Evolutionary conservation across 2,888 invertebrate genomes (phyloP).

Genomic region (Unio pictorum): DNA sequence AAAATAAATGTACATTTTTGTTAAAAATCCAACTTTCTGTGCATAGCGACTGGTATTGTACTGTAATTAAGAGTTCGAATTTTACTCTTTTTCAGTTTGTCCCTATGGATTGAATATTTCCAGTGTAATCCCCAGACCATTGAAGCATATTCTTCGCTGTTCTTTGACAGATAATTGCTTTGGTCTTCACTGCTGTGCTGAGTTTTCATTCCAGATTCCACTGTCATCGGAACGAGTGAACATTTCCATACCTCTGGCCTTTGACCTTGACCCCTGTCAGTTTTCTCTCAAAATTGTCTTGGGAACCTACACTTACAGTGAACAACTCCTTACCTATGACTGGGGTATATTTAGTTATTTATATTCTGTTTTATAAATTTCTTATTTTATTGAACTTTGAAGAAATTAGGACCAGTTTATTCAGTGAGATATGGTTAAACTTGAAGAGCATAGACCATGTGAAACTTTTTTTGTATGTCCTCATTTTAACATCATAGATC

Average conservation of each 20-base stretch:
- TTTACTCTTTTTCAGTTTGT: constrained; percentile 12
- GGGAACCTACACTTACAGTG: constrained; percentile 7
- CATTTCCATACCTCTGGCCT: constrained; percentile 16
- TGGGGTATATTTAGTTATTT: constrained; percentile 23
- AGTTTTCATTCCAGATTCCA: constrained; percentile 28
- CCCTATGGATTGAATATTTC: constrained; percentile 13
- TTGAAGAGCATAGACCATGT: no score
- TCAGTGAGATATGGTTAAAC: no score
- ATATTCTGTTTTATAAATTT: background rate
- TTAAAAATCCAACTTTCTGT: no score
- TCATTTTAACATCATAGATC: no score
- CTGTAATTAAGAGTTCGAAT: background rate
- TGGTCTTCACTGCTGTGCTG: constrained; percentile 35
- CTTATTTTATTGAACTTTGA: no score
- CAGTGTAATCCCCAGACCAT: constrained; percentile 15
- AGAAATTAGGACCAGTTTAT: no score
- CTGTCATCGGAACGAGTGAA: constrained; percentile 15
- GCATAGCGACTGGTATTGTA: background rate
- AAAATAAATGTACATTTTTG: no score
- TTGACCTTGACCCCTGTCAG: constrained; percentile 22
- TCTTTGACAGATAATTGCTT: constrained; percentile 36
- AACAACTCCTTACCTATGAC: constrained; percentile 22
- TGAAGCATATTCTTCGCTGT: constrained; percentile 25
- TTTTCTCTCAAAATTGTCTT: constrained; percentile 13
- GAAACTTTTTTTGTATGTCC: no score